Percentiles rank a stretch among this genome's conserved stretches.
phyloP scores from a whole-genome alignment of 2,797 vertebrate species.

The Trichosurus vulpecula region DNA sequence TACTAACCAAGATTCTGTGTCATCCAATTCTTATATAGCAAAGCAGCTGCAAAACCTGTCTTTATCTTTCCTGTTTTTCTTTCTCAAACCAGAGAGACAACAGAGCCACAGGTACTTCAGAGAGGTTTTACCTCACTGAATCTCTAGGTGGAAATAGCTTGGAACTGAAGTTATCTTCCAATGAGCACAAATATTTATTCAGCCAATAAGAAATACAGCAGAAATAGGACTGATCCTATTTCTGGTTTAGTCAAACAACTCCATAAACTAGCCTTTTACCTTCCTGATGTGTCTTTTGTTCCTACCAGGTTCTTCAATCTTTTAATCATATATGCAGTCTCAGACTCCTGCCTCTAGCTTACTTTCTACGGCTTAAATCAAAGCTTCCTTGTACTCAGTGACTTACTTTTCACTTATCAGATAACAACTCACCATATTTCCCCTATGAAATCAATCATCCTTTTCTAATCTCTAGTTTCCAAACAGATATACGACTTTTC shows the following conservation, averaged over 20 bases:
- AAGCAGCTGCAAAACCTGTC: not conserved
- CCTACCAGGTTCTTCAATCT: not conserved
- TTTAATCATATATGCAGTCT: not conserved
- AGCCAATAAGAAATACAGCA: not conserved
- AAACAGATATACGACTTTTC: not conserved
- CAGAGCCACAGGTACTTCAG: not conserved
- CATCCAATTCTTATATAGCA: not conserved
- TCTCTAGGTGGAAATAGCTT: not conserved
- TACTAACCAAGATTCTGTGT: not conserved
- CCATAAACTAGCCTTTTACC: not conserved
- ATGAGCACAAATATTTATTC: not conserved
- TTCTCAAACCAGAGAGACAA: not conserved
- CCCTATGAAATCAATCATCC: not conserved
- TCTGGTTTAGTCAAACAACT: not conserved
- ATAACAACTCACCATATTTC: not conserved
- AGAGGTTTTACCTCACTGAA: not conserved
- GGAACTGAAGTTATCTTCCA: not conserved
- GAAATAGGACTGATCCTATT: not conserved
- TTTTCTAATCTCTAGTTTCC: not conserved
- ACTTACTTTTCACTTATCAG: not conserved
- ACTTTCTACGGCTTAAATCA: not conserved
- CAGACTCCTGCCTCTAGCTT: not conserved
- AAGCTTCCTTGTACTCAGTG: not conserved
- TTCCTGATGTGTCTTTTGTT: not conserved
- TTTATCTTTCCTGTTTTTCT: not conserved